phyloP scores from a whole-genome alignment of 2,113 vertebrate genomes.

The Brachionichthys hirsutus region DNA sequence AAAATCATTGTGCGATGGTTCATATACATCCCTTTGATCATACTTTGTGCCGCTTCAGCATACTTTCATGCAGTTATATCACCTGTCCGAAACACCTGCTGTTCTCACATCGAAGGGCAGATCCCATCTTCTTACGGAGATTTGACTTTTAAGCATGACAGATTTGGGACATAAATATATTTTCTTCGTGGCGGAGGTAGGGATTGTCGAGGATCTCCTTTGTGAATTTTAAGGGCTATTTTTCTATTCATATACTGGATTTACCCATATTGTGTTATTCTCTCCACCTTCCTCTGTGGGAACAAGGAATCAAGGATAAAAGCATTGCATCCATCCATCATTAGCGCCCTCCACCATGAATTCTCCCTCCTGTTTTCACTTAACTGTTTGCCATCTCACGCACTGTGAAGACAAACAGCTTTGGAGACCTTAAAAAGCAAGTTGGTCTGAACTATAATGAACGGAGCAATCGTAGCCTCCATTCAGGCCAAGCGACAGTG shows the following conservation, averaged over 20 bases:
- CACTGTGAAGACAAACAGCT: conserved; percentile 40
- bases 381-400: conserved; percentile 51
- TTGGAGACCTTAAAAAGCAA: conserved; percentile 48
- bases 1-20: conserved; percentile 46
- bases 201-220: conserved; percentile 27
- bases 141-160: no score
- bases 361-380: conserved; percentile 43
- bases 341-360: conserved; percentile 35
- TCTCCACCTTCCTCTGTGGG: conserved; percentile 30
- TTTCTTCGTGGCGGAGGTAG: conserved; percentile 20
- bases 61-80: conserved; percentile 1
- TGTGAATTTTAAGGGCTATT: conserved; percentile 47
- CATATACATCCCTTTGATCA: conserved; percentile 31
- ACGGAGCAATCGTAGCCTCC: conserved; percentile 51
- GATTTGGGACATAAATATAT: conserved; percentile 17
- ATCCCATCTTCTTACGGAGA: background rate
- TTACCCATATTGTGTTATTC: conserved; percentile 42
- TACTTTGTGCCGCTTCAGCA: conserved; percentile 40
- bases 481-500: conserved; percentile 36
- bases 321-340: conserved; percentile 52
- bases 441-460: conserved; percentile 56
- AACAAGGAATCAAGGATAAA: conserved; percentile 46
- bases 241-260: conserved; percentile 34
- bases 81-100: conserved; percentile 7
- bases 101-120: conserved; percentile 3